Conservation (phyloP, 2,797 vertebrate genomes). For the Sardinella longiceps region DNA sequence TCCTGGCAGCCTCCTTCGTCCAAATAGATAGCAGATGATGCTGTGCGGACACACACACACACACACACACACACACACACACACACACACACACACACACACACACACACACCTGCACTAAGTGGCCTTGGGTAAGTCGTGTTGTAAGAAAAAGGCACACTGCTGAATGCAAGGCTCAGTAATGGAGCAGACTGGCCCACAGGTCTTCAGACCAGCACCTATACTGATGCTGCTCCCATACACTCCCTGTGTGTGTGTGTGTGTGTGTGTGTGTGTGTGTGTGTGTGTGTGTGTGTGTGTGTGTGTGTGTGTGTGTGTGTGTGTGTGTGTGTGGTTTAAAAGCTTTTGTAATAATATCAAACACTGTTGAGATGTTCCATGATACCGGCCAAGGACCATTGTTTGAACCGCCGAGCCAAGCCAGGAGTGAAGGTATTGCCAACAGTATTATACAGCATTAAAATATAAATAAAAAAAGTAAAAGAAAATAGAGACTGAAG, state of each 20-base stretch:
- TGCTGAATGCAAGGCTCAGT: background rate
- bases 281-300: slow-evolving; percentile 2
- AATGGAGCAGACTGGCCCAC: no score
- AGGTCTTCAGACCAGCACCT: no score
- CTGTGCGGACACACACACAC: background rate
- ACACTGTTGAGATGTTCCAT: slow-evolving; percentile 19
- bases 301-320: slow-evolving; percentile 5
- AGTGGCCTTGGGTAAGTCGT: background rate
- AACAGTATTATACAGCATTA: slow-evolving; percentile 59
- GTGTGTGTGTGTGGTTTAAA: background rate
- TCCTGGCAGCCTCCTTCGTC: no score
- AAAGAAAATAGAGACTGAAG: slow-evolving; percentile 70
- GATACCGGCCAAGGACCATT: slow-evolving; percentile 66
- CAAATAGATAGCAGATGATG: background rate
- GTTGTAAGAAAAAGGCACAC: background rate
- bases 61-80: background rate
- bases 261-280: background rate
- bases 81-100: background rate
- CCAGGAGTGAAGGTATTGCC: slow-evolving; percentile 73
- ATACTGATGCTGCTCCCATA: no score
- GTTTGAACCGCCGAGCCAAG: slow-evolving; percentile 79
- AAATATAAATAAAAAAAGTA: slow-evolving; percentile 54
- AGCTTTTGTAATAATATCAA: background rate
- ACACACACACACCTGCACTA: no score
- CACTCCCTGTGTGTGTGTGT: background rate